Evolutionary conservation across 1,140 invertebrate species (phyloP), one percentile per base, ranked within the genome.

Genomic region (Anoplophora glabripennis): DNA sequence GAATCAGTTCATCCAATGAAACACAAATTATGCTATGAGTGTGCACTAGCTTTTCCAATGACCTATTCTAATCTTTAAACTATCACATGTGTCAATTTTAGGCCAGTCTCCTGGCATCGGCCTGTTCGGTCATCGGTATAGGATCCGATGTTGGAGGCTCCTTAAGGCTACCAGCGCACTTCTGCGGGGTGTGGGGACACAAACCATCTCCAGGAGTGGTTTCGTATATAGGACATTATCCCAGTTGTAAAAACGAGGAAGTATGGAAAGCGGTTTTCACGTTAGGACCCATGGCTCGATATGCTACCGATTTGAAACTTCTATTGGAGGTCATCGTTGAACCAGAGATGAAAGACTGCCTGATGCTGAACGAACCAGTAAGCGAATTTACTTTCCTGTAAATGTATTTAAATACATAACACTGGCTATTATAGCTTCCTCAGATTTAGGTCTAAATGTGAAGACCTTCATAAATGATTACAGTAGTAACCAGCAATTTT

Each of bases 71-170:
- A n/a, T n/a, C n/a, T n/a, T n/a, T n/a, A n/a, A n/a, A n/a, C n/a
- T n/a, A n/a, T n/a, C n/a, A n/a, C n/a, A n/a, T n/a, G n/a, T 46
- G n/a, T 10, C 5, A 47, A 15, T 59, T 64, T 49, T 64, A 86
- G 81, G 83, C 81, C 1, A 85, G 84, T 0, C 72, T 89, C 37
- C 73, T 92, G 42, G 84, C 85, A 4, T 78, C 86, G 42, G 90
- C 83, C 7, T 90, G 85, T 5, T 93, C 92, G 0, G 69, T 93
- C 0, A 77, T 94, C 18, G 90, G 92, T 5, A 72, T 96, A 3
- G 90, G 87, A 9, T 90, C 89, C 3, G 93, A 96, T 71, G 86
- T 94, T 46, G 90, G 85, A 0, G 94, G 93, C 1, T 93, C 90
- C 0, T 83, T 90, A 14, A 78, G 94, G 42, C 80, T 95, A 61